Conservation (phyloP, 2,797 vertebrate species). For the Xyrichtys novacula region DNA sequence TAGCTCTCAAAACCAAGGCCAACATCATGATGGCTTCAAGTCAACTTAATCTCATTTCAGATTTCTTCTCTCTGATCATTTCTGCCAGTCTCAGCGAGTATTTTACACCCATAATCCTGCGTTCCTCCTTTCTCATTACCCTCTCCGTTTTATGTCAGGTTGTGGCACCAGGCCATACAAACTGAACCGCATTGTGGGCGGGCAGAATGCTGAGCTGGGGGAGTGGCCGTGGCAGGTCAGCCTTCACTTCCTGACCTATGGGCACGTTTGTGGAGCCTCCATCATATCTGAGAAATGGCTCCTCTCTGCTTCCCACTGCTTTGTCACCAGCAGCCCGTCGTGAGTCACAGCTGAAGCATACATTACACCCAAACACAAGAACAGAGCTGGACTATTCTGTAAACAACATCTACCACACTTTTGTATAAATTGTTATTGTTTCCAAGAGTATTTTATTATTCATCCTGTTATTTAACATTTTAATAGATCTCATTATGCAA, state of each 20-base stretch:
- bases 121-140: neutral
- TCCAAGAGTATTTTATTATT: slow-evolving; percentile 34
- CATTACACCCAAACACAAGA: neutral
- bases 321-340: slow-evolving; percentile 50
- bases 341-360: slow-evolving; percentile 65
- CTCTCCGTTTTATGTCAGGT: slow-evolving; percentile 62
- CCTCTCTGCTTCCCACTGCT: slow-evolving; percentile 86
- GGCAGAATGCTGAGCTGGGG: slow-evolving; percentile 83
- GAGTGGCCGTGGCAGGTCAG: slow-evolving; percentile 91
- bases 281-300: slow-evolving; percentile 84
- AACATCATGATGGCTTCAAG: slow-evolving; percentile 41
- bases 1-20: slow-evolving; percentile 40
- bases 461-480: slow-evolving; percentile 35
- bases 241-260: slow-evolving; percentile 75
- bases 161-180: slow-evolving; percentile 86
- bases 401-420: neutral
- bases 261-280: slow-evolving; percentile 84
- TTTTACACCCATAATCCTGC: slow-evolving; percentile 6
- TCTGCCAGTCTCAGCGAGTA: slow-evolving; percentile 26
- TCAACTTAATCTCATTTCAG: slow-evolving; percentile 41
- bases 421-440: slow-evolving; percentile 18
- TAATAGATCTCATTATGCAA: slow-evolving; percentile 26
- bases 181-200: slow-evolving; percentile 87
- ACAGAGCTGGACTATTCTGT: neutral
- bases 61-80: slow-evolving; percentile 28